Base-by-base conservation (phyloP, 1,140 invertebrate genomes). In the Sycophaga agraensis region DNA sequence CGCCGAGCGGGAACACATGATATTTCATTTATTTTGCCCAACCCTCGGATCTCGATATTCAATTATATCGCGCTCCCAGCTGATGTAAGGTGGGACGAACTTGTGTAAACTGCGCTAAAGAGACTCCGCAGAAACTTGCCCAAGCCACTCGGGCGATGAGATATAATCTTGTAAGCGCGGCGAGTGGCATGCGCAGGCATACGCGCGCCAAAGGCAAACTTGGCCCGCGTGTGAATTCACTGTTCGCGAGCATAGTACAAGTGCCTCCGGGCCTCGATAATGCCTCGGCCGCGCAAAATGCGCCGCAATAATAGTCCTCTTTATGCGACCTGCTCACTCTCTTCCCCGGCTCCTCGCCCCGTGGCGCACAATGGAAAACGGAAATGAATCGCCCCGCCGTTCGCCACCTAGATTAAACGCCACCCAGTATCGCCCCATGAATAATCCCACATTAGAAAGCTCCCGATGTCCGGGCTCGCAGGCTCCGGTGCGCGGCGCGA, bases 41-140 rank as follows among this genome's bases (percentile, higher is more conserved):
- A n/a, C 22, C 43, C 9, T 11, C 28, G 11, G 5, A 53, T 62
- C 64, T 72, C 71, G 70, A 74, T 77, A 75, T 75, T 69, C 68
- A 73, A 75, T 77, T 74, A 75, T 71, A 66, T 63, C 64, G 51
- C 49, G 62, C 4, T 48, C 31, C 22, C 12, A 50, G n/a, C 46
- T 24, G 42, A 50, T 42, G 57, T 42, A 50, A 66, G 43, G 59
- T 19, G 43, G 19, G 17, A 31, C 50, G 61, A 59, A 56, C 45
- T 59, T 59, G 12, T 40, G 35, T 50, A 42, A 50, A 51, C 34
- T 65, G 35, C 42, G 53, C 28, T 21, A 9, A 17, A 50, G 46
- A 56, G 28, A 72, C 66, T 73, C 64, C 51, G 55, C 65, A 66
- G 71, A 76, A 76, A 75, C 68, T 76, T 74, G 28, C 64, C 37